Percentiles rank a stretch among this genome's conserved stretches.
Evolutionary conservation across 1,140 invertebrate genomes (phyloP).

Genomic region (Diuraphis noxia): DNA sequence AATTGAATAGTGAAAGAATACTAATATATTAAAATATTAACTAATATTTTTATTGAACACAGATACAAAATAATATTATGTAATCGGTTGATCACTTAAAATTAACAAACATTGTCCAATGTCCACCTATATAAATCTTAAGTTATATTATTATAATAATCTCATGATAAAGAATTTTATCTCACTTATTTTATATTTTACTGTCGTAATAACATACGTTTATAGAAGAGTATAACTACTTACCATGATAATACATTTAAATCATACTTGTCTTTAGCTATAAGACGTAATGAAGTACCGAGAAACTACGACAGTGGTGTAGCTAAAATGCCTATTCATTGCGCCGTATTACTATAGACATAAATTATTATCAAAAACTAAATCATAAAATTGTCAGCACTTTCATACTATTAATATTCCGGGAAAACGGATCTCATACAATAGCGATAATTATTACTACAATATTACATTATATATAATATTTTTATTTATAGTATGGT

Average conservation of each 20-base stretch:
- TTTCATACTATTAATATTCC: neutral
- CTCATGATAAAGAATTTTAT: neutral
- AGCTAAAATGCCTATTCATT: neutral
- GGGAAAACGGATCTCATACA: neutral
- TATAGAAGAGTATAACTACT: too few relatives aligned
- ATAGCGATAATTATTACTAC: neutral
- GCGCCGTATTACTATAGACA: neutral
- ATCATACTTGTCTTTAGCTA: neutral
- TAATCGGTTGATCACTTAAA: neutral
- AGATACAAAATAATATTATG: too few relatives aligned
- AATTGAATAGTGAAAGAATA: neutral
- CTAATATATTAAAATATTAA: neutral
- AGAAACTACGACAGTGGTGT: neutral
- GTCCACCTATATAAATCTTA: neutral
- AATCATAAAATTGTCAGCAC: neutral
- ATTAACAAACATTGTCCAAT: neutral
- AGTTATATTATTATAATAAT: neutral
- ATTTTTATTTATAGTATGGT: neutral
- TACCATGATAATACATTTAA: too few relatives aligned
- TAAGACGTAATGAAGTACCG: neutral
- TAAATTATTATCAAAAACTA: neutral
- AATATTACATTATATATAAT: neutral
- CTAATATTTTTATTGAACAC: neutral
- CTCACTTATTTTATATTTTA: neutral
- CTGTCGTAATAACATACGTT: too few relatives aligned